These are phyloP conservation scores for Coregonus suidteri DNA, from an alignment of 2,797 vertebrate genomes.

Conservation along the genomic window DNA sequence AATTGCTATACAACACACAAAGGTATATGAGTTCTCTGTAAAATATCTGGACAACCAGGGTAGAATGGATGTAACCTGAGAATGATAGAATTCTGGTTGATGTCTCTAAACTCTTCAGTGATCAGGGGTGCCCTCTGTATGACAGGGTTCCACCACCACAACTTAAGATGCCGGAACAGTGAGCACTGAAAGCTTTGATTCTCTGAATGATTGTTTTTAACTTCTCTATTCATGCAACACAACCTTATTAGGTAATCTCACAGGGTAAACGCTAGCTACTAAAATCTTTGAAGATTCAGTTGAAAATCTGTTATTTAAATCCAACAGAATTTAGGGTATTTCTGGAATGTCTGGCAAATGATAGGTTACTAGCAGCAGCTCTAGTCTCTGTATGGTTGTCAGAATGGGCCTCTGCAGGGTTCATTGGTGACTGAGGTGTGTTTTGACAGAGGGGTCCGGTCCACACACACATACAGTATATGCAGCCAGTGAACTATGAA, in stretches of 20 bases:
- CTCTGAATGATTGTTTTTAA: background rate
- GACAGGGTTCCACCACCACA: background rate
- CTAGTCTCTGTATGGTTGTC: conserved; percentile 18
- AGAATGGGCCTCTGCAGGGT: conserved; percentile 23
- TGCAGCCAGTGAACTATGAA: background rate
- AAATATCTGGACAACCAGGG: background rate
- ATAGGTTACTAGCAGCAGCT: conserved; percentile 39
- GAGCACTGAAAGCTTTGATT: background rate
- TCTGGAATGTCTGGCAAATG: conserved; percentile 52
- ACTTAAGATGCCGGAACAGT: background rate
- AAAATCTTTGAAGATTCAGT: too few species aligned
- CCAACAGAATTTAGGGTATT: conserved; percentile 38
- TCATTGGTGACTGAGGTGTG: conserved; percentile 34
- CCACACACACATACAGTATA: background rate
- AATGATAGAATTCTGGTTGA: too few species aligned
- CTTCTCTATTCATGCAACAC: too few species aligned
- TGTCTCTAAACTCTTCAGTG: too few species aligned
- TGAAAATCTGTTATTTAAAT: background rate
- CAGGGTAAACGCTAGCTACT: background rate
- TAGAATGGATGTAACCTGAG: background rate
- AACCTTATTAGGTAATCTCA: background rate
- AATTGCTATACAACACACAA: background rate
- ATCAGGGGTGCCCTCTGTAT: background rate
- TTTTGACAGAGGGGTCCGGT: conserved; percentile 11
- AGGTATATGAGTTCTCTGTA: background rate